phyloP scores from a whole-genome alignment of 2,113 vertebrate species.

The Enhydra lutris region DNA sequence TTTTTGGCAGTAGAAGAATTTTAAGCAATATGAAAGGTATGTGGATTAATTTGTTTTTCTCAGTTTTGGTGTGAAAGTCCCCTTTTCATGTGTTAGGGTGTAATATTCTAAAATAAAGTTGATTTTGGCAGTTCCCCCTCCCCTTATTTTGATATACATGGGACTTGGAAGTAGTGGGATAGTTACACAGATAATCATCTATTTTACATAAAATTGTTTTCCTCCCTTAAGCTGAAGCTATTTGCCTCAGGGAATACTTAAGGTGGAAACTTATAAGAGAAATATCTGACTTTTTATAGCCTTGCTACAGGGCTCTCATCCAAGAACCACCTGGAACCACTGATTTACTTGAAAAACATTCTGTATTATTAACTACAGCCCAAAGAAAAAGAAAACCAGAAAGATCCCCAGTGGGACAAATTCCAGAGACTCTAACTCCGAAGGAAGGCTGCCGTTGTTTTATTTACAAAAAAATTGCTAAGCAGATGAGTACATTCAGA shows the following conservation, averaged over 20 bases:
- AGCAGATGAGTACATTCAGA: slow-evolving; percentile 39
- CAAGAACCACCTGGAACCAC: slow-evolving; percentile 65
- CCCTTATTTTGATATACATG: slow-evolving; percentile 21
- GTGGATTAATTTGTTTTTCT: slow-evolving; percentile 61
- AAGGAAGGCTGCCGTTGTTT: slow-evolving; percentile 30
- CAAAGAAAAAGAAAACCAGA: slow-evolving; percentile 47
- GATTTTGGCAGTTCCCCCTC: neutral
- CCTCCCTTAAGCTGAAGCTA: neutral
- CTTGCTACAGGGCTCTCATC: slow-evolving; percentile 44
- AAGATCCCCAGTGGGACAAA: slow-evolving; percentile 33
- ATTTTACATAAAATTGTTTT: slow-evolving; percentile 37
- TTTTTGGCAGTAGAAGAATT: slow-evolving; percentile 45
- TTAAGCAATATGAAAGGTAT: slow-evolving; percentile 62
- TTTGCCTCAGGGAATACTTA: slow-evolving; percentile 54
- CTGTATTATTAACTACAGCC: slow-evolving; percentile 58
- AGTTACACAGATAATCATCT: neutral
- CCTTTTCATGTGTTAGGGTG: slow-evolving; percentile 36
- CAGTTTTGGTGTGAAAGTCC: slow-evolving; percentile 40
- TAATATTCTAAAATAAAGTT: slow-evolving; percentile 52
- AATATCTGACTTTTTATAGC: slow-evolving; percentile 64
- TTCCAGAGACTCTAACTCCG: slow-evolving; percentile 50
- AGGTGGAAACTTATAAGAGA: slow-evolving; percentile 59
- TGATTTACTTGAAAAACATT: slow-evolving; percentile 59
- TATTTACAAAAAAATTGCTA: slow-evolving; percentile 52
- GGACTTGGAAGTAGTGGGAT: neutral